A percentile compares a stretch with the other conserved stretches of the same genome.
Evolutionary conservation across 2,113 vertebrate species (phyloP).

Genomic region (Eptesicus fuscus): DNA sequence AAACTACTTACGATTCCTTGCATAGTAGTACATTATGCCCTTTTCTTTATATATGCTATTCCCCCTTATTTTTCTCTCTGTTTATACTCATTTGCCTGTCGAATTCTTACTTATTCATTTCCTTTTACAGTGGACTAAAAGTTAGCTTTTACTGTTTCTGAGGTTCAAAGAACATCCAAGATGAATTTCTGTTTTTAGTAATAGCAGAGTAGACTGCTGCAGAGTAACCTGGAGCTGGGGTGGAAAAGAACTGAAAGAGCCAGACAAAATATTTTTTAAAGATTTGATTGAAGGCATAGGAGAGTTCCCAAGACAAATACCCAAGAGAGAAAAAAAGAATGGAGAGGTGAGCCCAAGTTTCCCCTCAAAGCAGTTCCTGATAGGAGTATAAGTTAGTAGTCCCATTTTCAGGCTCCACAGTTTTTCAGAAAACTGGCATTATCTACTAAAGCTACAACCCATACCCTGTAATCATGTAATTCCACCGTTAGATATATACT

Average conservation of each 20-base stretch:
- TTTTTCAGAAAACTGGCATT: neutral
- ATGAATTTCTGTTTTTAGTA: neutral
- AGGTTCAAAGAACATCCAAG: neutral
- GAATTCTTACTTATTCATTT: neutral
- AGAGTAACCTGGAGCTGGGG: neutral
- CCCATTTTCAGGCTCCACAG: neutral
- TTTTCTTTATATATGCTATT: neutral
- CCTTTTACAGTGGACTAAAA: neutral
- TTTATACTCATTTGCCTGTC: neutral
- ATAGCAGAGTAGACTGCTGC: neutral
- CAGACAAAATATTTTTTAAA: neutral
- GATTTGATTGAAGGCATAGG: neutral
- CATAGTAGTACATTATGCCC: neutral
- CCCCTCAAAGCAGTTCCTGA: neutral
- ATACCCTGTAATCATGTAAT: neutral
- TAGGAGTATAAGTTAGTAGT: neutral
- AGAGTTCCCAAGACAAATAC: neutral
- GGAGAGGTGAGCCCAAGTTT: neutral
- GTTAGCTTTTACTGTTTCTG: neutral
- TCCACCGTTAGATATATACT: neutral
- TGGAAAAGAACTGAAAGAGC: neutral
- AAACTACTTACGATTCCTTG: neutral
- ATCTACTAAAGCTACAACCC: neutral
- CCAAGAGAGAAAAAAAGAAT: neutral
- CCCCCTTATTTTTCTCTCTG: neutral